Evolutionary conservation across 2,888 invertebrate species (phyloP).

Genomic region (Microctonus brassicae): DNA sequence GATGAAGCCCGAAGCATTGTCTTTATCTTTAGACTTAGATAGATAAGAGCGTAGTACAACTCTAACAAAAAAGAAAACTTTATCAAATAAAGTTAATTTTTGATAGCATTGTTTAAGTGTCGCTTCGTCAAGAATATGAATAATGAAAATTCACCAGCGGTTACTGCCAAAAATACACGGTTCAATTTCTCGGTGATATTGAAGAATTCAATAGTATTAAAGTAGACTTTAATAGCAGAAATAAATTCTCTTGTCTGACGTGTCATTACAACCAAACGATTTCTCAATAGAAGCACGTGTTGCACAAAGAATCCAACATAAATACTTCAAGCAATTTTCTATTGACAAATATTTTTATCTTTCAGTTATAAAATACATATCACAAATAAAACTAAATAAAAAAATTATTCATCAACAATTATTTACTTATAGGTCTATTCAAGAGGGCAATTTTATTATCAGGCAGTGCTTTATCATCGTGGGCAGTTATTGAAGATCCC

Average conservation of each 20-base stretch:
- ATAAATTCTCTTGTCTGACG: conserved; percentile 24
- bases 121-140: conserved; percentile 14
- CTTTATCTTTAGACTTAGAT: not conserved
- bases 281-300: not conserved
- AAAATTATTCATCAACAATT: conserved; percentile 10
- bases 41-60: not conserved
- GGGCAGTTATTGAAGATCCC: conserved; percentile 91
- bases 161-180: not conserved
- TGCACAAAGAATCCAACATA: not conserved
- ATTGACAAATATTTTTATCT: not conserved
- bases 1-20: not conserved
- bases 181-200: not conserved
- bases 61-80: not conserved
- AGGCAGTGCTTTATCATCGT: conserved; percentile 89
- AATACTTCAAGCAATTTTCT: not conserved
- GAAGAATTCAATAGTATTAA: conserved; percentile 6
- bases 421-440: conserved; percentile 78
- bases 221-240: conserved; percentile 32
- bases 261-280: not conserved
- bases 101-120: conserved; percentile 16
- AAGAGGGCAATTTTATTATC: conserved; percentile 89
- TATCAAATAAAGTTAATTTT: conserved; percentile 13
- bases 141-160: not conserved
- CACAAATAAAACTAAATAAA: not conserved
- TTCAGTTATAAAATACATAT: not conserved